Evolutionary conservation across 2,797 vertebrate genomes (phyloP).

Genomic region (Hafferia zeledoni): DNA sequence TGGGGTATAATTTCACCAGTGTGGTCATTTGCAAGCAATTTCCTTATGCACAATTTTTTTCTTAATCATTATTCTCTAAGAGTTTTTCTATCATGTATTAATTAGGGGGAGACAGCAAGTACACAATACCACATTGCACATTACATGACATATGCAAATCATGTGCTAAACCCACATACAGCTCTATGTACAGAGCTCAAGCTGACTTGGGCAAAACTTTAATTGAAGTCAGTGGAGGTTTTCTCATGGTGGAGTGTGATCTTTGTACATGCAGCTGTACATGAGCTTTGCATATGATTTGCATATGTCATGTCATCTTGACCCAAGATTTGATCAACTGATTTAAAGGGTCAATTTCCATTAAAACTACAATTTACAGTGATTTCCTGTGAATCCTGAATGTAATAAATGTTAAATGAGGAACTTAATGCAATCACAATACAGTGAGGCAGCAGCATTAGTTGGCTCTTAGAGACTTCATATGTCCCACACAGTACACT

Average conservation of each 20-base stretch:
- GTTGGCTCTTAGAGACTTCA: neutral
- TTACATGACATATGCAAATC: constrained; percentile 47
- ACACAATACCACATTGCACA: constrained; percentile 36
- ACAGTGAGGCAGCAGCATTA: neutral
- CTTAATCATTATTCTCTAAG: constrained; percentile 44
- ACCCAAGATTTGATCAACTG: constrained; percentile 35
- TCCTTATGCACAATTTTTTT: constrained; percentile 46
- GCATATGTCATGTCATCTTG: constrained; percentile 1
- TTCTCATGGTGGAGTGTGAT: neutral
- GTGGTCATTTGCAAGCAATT: constrained; percentile 61
- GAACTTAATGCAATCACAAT: neutral
- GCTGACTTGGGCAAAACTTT: constrained; percentile 31
- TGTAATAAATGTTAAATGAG: constrained; percentile 17
- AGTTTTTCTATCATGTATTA: constrained; percentile 56
- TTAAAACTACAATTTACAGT: constrained; percentile 15
- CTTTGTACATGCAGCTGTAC: neutral
- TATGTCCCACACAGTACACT: neutral
- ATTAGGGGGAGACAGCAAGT: constrained; percentile 47
- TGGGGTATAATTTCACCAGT: constrained; percentile 46
- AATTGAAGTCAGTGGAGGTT: constrained; percentile 35
- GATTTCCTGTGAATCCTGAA: neutral
- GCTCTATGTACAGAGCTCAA: neutral
- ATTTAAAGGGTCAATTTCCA: constrained; percentile 24
- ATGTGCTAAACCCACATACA: neutral
- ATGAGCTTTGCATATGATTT: constrained; percentile 4